Evolutionary conservation across 2,888 invertebrate species (phyloP).

Genomic region (Cataglyphis altisquamis): DNA sequence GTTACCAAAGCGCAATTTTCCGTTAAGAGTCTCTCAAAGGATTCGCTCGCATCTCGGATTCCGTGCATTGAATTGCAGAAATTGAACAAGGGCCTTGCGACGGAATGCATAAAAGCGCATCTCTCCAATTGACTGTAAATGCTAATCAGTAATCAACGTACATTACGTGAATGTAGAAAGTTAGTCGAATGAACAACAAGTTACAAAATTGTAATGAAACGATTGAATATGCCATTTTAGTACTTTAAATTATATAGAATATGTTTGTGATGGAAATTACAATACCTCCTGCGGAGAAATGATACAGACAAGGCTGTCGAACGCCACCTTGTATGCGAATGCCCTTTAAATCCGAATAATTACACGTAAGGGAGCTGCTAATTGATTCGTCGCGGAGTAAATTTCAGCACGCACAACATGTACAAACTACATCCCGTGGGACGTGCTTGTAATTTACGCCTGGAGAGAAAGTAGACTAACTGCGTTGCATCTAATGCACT

Average conservation of each 20-base stretch:
- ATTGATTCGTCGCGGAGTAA: constrained; percentile 51
- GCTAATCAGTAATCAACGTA: constrained; percentile 13
- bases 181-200: not conserved
- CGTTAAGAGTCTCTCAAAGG: not conserved
- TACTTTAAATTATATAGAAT: not conserved
- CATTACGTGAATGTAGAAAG: constrained; percentile 15
- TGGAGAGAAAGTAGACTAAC: constrained; percentile 35
- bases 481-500: not conserved
- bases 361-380: constrained; percentile 31
- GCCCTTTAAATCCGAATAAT: constrained; percentile 32
- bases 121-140: not conserved
- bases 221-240: not conserved
- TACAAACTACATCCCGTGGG: constrained; percentile 27
- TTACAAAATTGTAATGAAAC: constrained; percentile 10
- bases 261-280: constrained; percentile 11
- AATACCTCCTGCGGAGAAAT: constrained; percentile 3
- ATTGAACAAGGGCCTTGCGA: not conserved
- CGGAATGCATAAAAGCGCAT: constrained; percentile 27
- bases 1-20: constrained; percentile 12
- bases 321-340: not conserved
- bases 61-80: constrained; percentile 1
- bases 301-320: constrained; percentile 19
- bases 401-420: constrained; percentile 8
- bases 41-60: not conserved
- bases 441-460: constrained; percentile 48